These are phyloP conservation scores for Cydia amplana DNA, from an alignment of 1,140 invertebrate genomes.

Conservation along the genomic window DNA sequence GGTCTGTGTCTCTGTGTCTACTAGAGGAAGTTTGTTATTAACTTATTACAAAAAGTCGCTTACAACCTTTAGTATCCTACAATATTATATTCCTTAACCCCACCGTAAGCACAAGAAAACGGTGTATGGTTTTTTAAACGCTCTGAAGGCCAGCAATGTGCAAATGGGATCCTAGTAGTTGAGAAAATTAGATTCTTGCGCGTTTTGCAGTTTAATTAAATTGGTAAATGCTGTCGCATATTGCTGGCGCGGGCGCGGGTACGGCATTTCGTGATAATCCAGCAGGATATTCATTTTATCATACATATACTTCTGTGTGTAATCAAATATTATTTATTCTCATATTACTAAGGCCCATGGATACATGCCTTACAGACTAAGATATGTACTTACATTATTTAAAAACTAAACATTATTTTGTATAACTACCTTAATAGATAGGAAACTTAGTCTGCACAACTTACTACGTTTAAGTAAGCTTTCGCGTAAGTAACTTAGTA, in stretches of 20 bases:
- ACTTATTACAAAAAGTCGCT: not conserved
- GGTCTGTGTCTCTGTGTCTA: no score
- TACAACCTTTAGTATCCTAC: not conserved
- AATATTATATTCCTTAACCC: not conserved
- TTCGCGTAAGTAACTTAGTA: no score
- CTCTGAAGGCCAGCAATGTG: not conserved
- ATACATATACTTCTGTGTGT: not conserved
- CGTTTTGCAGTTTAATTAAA: constrained; percentile 9
- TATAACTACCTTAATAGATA: no score
- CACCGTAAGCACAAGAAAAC: not conserved
- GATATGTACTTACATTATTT: no score
- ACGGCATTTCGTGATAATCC: not conserved
- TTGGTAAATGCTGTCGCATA: not conserved
- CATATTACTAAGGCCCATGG: no score
- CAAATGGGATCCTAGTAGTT: not conserved
- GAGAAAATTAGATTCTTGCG: constrained; percentile 22
- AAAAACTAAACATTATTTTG: no score
- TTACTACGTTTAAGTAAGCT: no score
- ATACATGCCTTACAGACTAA: no score
- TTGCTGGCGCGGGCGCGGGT: not conserved
- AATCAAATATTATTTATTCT: no score
- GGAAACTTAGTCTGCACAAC: no score
- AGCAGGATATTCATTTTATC: not conserved
- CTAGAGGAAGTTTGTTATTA: no score
- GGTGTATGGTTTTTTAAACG: not conserved